A percentile compares a stretch with the other conserved stretches of the same genome.
Evolutionary conservation across 1,140 invertebrate species (phyloP).

Genomic region (Drosophila serrata): DNA sequence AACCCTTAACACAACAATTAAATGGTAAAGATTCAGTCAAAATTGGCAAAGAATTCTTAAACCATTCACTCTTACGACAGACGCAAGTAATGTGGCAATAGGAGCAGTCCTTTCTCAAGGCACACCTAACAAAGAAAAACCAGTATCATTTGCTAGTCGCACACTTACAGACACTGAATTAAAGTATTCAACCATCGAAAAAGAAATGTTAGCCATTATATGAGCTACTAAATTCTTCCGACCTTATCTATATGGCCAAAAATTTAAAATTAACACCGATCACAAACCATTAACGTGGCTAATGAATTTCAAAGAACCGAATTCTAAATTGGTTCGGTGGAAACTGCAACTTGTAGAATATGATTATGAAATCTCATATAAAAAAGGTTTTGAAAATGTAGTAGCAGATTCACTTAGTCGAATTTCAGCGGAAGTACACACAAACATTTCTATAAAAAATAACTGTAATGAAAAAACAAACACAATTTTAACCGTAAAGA

Average conservation of each 20-base stretch:
- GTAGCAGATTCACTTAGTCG: no score
- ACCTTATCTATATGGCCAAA: background rate
- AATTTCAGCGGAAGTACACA: no score
- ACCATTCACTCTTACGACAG: background rate
- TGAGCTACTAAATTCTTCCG: background rate
- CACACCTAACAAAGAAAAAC: background rate
- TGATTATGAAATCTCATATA: no score
- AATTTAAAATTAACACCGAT: background rate
- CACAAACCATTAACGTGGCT: background rate
- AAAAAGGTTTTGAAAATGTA: no score
- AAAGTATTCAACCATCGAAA: slow-evolving; percentile 21
- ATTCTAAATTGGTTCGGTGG: no score
- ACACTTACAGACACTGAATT: background rate
- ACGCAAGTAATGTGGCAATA: slow-evolving; percentile 1
- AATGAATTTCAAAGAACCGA: background rate
- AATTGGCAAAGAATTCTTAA: no score
- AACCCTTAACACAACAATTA: slow-evolving; percentile 21
- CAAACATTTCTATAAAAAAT: no score
- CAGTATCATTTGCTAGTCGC: slow-evolving; percentile 21
- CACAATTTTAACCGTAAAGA: slow-evolving; percentile 1
- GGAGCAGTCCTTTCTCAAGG: background rate
- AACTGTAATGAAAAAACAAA: no score
- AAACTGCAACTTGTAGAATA: no score
- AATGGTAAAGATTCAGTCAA: slow-evolving; percentile 20
- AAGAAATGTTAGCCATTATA: slow-evolving; percentile 15